These are phyloP conservation scores for Brachionus manjavacas DNA, from an alignment of 1,140 invertebrate genomes.

Conservation along the genomic window DNA sequence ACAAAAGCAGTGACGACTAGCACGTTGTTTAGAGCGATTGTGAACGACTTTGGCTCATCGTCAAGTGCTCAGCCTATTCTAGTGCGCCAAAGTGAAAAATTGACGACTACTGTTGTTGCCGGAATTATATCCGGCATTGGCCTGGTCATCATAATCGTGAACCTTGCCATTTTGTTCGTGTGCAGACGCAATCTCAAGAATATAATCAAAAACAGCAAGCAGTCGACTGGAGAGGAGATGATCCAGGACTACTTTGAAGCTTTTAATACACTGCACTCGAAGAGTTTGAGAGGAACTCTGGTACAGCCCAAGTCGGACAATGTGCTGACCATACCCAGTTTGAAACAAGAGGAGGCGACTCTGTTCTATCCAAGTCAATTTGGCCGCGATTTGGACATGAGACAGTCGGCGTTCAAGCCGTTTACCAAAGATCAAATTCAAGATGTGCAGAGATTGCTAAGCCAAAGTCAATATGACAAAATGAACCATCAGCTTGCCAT, in stretches of 20 bases:
- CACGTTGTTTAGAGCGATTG: not conserved
- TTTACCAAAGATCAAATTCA: constrained; percentile 34
- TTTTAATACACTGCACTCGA: not conserved
- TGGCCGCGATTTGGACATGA: not conserved
- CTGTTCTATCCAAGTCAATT: not conserved
- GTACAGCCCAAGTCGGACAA: not conserved
- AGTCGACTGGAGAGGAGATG: constrained; percentile 14
- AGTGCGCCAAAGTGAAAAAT: not conserved
- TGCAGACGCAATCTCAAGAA: constrained; percentile 20
- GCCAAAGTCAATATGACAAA: constrained; percentile 35
- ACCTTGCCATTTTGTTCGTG: constrained; percentile 8
- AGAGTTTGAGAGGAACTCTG: not conserved
- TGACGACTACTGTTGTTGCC: not conserved
- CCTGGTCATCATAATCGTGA: constrained; percentile 10
- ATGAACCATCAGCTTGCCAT: constrained; percentile 17
- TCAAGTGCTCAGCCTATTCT: not conserved
- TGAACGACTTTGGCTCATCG: not conserved
- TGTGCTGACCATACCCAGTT: not conserved
- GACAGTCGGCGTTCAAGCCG: constrained; percentile 39
- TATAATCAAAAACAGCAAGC: constrained; percentile 19
- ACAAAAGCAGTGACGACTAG: not conserved
- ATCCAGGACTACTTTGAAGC: constrained; percentile 39
- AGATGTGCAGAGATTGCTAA: not conserved
- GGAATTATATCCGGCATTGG: not conserved
- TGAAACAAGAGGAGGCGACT: not conserved